Evolutionary conservation across 2,888 invertebrate species (phyloP), one percentile per base, ranked within the genome.

Genomic region (Malachius bipustulatus): DNA sequence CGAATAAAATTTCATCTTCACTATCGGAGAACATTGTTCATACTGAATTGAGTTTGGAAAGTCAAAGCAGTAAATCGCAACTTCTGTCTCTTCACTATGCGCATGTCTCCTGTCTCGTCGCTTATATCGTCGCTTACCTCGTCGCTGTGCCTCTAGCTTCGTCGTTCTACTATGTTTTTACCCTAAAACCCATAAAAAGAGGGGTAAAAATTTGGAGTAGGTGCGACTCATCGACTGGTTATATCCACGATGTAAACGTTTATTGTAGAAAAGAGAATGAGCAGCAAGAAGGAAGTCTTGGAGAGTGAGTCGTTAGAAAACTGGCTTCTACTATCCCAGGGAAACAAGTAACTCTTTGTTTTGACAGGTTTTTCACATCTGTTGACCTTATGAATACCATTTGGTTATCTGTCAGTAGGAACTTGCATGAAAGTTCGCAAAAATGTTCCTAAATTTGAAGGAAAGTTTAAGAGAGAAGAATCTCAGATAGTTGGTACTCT

Each of bases 201-300:
- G n/a, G n/a, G n/a, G n/a, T 45, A 16, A 45, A 44, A 29, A 26
- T 42, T 8, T 45, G 40, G 34, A 14, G 14, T 11, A 29, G 43
- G 8, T 42, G 38, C 28, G 43, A 42, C 32, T 36, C 42, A 24
- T 12, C 15, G 8, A 35, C 35, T 6, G 39, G 44, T 8, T 44
- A 44, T 38, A 32, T 40, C 13, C 38, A 45, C 29, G 39, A 39
- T 32, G 9, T 40, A 14, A 42, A 42, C 30, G 38, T 45, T 31
- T 43, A 43, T 26, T 32, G 35, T 32, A 36, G 43, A 26, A 42
- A 44, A 26, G 37, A 42, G 13, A 36, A 16, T 30, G 30, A 4
- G 30, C 12, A 29, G 10, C n/a, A n/a, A n/a, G n/a, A 14, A 16
- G 29, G 16, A 3, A 32, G 14, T 14, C 4, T 36, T 13, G 32